Conservation (phyloP, 2,113 vertebrate species). For the Mustela nigripes region DNA sequence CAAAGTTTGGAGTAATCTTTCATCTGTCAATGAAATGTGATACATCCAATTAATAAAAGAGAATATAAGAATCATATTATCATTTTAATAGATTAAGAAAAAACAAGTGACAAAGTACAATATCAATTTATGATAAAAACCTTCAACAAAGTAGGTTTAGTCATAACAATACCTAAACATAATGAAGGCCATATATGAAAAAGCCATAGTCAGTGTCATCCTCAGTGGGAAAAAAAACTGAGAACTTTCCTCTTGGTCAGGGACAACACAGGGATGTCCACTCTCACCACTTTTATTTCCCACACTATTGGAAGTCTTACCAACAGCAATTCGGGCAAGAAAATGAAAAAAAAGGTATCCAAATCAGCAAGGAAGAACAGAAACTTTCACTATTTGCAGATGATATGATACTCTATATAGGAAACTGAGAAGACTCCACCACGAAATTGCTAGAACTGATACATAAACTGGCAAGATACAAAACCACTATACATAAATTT, state of each 20-base stretch:
- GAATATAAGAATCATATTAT: background rate
- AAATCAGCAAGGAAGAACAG: background rate
- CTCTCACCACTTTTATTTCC: background rate
- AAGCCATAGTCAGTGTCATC: background rate
- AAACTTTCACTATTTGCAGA: background rate
- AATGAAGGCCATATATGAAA: background rate
- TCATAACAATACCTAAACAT: background rate
- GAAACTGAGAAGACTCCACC: background rate
- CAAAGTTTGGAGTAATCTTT: too few species aligned
- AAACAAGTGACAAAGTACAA: background rate
- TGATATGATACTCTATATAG: background rate
- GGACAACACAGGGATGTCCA: background rate
- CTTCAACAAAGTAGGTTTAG: background rate
- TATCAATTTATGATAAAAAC: background rate
- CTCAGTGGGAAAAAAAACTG: background rate
- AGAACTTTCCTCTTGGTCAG: background rate
- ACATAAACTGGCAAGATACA: background rate
- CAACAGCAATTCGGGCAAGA: background rate
- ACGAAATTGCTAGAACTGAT: background rate
- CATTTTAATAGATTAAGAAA: background rate
- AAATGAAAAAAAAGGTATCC: background rate
- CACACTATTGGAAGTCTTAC: background rate
- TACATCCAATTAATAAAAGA: background rate
- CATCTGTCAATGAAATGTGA: background rate
- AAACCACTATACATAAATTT: background rate